A percentile compares a stretch with the other conserved stretches of the same genome.
Conservation (phyloP, 2,113 vertebrate species). For the Pristiophorus japonicus region DNA sequence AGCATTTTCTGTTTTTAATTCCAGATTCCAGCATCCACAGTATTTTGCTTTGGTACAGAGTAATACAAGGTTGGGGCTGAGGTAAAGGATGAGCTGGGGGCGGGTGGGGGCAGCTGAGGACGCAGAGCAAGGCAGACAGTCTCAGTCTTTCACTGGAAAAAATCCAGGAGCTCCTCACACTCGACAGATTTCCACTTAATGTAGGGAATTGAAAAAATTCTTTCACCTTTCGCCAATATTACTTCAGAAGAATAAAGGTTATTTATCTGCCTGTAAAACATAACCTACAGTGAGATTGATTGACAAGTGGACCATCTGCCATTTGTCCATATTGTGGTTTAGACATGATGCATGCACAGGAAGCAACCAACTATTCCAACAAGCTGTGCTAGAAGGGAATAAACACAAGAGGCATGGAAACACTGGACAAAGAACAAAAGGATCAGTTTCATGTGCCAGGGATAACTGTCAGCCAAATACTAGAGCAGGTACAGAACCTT, state of each 20-base stretch:
- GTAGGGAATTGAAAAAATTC: neutral
- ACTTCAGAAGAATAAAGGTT: neutral
- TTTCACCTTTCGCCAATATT: neutral
- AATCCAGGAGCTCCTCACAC: neutral
- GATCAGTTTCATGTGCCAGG: neutral
- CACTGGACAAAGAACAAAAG: neutral
- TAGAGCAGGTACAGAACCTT: neutral
- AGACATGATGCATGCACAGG: neutral
- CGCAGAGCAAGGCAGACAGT: neutral
- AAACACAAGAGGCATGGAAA: neutral
- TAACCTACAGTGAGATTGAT: neutral
- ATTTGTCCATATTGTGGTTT: neutral
- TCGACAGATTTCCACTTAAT: neutral
- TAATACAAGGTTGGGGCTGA: neutral
- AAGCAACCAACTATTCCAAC: neutral
- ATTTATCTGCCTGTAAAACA: neutral
- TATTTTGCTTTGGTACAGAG: too few species aligned
- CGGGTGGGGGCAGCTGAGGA: neutral
- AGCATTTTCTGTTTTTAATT: too few species aligned
- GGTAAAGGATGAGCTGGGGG: neutral
- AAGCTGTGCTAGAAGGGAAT: neutral
- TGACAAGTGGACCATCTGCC: neutral
- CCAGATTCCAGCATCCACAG: too few species aligned
- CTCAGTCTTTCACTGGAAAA: neutral
- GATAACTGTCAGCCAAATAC: neutral